Evolutionary conservation across 2,888 invertebrate species (phyloP).

Genomic region (Megastigmus dorsalis): DNA sequence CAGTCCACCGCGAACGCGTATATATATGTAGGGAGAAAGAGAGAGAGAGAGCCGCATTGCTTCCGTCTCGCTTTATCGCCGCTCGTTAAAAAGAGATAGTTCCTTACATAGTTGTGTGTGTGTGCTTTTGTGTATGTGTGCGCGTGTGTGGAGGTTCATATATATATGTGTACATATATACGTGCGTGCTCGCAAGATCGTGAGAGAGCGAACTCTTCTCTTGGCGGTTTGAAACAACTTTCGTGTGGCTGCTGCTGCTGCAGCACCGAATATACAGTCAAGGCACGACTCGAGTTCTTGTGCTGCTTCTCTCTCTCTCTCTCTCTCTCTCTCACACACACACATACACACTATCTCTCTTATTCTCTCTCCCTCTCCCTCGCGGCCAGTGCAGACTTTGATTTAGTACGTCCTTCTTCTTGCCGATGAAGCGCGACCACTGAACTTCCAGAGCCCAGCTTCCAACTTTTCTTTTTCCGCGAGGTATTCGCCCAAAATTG

Average conservation of each 20-base stretch:
- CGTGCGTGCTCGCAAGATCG: slow-evolving; percentile 24
- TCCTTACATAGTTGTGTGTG: slow-evolving; percentile 4
- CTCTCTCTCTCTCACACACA: not conserved
- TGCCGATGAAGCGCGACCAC: slow-evolving; percentile 10
- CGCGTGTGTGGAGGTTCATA: too few species aligned
- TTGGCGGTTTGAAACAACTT: not conserved
- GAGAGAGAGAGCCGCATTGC: slow-evolving; percentile 14
- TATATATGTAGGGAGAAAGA: too few species aligned
- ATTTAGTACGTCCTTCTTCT: slow-evolving; percentile 16
- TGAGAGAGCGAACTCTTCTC: slow-evolving; percentile 18
- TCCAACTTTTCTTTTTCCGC: too few species aligned
- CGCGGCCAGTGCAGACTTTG: slow-evolving; percentile 6
- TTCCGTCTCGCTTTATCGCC: not conserved
- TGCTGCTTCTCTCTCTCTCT: slow-evolving; percentile 1
- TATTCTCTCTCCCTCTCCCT: not conserved
- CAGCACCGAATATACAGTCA: slow-evolving; percentile 15
- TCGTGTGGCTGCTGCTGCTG: slow-evolving; percentile 16
- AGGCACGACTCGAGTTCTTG: slow-evolving; percentile 9
- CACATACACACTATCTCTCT: not conserved
- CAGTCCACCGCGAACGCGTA: too few species aligned
- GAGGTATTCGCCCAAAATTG: too few species aligned
- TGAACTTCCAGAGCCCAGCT: slow-evolving; percentile 6
- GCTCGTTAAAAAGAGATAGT: not conserved
- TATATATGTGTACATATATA: too few species aligned
- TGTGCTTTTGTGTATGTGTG: too few species aligned